Base-by-base conservation (phyloP, 2,797 vertebrate genomes). In the Toxotes lorentzi region DNA sequence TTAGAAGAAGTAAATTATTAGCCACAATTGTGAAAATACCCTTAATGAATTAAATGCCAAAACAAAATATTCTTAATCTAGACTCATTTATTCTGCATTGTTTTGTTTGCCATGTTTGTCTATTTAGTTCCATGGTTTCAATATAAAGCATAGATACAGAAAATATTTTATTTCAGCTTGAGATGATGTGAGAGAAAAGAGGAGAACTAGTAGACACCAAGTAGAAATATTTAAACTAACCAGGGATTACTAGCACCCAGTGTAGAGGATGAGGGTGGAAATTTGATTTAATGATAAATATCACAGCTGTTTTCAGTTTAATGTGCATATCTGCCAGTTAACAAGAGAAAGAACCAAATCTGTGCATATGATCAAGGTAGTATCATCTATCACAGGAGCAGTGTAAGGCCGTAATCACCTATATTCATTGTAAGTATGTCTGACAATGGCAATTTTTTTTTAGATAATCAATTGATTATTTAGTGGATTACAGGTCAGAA, bases 31-130 rank as follows among this genome's bases (percentile, higher is more conserved):
- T 85, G 51, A 69, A 21, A 79, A 69, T 45, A 76, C 60, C 38
- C 58, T 70, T 17, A 65, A 56, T 66, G 10, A 73, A 76, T 64
- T 45, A 69, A 86, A 91, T 86, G 79, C 86, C 83, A 90, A 82
- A 83, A 82, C n/a, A 56, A 77, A 93, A 88, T 89, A 92, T 91
- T 89, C 4, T 34, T 10, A 48, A 27, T 82, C 51, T 72, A 67
- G 40, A 85, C 76, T 0, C 5, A 66, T 81, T 80, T 63, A 59
- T 38, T 50, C 47, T 68, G 60, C 30, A 4, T 45, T 41, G 19
- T 70, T 80, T 68, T 57, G 24, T 75, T 74, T 73, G 45, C 82
- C 16, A 1, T 38, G 9, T 85, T 69, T 81, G 38, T 72, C 43
- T 43, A 35, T 8, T 32, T 30, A 17, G 16, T 34, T 24, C 40